Conservation (phyloP, 1,140 invertebrate species). For the Eumaeus atala region DNA sequence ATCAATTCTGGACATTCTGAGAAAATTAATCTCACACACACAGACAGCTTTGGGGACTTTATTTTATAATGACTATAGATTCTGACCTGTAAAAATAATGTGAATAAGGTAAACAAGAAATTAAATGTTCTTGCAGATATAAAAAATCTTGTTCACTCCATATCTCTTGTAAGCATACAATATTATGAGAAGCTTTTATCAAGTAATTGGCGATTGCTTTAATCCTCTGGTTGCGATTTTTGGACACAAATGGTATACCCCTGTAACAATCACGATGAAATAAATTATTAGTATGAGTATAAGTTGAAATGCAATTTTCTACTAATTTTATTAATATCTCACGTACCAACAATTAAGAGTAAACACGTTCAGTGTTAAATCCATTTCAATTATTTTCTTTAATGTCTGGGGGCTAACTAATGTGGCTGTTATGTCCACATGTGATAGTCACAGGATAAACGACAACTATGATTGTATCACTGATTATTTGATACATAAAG, state of each 20-base stretch:
- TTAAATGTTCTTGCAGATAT: conserved; percentile 78
- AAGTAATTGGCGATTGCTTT: conserved; percentile 87
- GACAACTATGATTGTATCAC: no score
- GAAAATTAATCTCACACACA: no score
- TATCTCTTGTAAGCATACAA: conserved; percentile 95
- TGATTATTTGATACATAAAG: no score
- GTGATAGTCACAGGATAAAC: no score
- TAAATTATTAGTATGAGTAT: conserved; percentile 3
- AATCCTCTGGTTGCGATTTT: conserved; percentile 84
- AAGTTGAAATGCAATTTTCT: background rate
- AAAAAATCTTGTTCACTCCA: conserved; percentile 89
- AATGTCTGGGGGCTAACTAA: no score
- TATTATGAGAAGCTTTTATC: conserved; percentile 82
- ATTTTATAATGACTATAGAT: conserved; percentile 6
- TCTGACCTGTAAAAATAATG: conserved; percentile 95
- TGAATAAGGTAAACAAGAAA: conserved; percentile 82
- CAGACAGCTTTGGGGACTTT: no score
- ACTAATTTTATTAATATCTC: background rate
- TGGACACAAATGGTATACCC: conserved; percentile 88
- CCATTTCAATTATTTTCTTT: conserved; percentile 15
- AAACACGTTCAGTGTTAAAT: conserved; percentile 51
- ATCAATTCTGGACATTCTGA: no score
- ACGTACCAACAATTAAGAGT: conserved; percentile 66
- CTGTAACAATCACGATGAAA: conserved; percentile 63
- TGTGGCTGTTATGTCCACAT: no score